phyloP scores from a whole-genome alignment of 2,797 vertebrate genomes.

The Xenentodon cancila region DNA sequence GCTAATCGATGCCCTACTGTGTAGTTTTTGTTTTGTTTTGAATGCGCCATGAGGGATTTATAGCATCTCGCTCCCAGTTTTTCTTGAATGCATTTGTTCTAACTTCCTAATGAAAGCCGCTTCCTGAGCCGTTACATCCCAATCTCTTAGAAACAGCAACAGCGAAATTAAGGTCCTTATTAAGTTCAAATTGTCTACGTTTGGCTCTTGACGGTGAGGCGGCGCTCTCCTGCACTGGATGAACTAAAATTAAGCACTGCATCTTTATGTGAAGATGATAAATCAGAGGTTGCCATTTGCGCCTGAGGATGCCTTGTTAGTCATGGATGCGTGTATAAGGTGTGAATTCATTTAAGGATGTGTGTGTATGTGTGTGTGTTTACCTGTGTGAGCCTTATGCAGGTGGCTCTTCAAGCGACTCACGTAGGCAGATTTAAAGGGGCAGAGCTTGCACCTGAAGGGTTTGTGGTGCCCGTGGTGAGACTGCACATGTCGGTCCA shows the following conservation, averaged over 20 bases:
- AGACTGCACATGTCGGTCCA: conserved; percentile 98
- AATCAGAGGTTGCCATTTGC: conserved; percentile 32
- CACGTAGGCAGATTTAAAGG: conserved; percentile 97
- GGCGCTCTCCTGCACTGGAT: neutral
- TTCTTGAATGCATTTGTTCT: conserved; percentile 24
- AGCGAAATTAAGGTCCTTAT: too few relatives aligned
- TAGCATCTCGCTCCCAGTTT: conserved; percentile 10
- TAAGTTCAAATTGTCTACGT: too few relatives aligned
- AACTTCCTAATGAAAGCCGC: conserved; percentile 1
- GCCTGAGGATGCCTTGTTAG: conserved; percentile 29
- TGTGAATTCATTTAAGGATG: conserved; percentile 28
- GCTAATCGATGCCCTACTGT: neutral
- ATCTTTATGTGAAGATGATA: conserved; percentile 34
- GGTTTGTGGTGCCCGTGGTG: conserved; percentile 98
- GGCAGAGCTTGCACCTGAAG: conserved; percentile 98
- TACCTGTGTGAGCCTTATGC: conserved; percentile 95
- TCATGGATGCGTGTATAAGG: conserved; percentile 36
- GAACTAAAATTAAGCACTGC: conserved; percentile 29
- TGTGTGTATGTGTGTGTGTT: conserved; percentile 73
- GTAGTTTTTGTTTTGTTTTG: conserved; percentile 3
- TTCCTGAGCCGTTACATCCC: conserved; percentile 9
- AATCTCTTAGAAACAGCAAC: conserved; percentile 10
- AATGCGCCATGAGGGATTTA: conserved; percentile 5
- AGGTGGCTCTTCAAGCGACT: conserved; percentile 98
- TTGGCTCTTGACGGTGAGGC: too few relatives aligned